Evolutionary conservation across 2,113 vertebrate species (phyloP), one percentile per base, ranked within the genome.

Genomic region (Fulica atra): DNA sequence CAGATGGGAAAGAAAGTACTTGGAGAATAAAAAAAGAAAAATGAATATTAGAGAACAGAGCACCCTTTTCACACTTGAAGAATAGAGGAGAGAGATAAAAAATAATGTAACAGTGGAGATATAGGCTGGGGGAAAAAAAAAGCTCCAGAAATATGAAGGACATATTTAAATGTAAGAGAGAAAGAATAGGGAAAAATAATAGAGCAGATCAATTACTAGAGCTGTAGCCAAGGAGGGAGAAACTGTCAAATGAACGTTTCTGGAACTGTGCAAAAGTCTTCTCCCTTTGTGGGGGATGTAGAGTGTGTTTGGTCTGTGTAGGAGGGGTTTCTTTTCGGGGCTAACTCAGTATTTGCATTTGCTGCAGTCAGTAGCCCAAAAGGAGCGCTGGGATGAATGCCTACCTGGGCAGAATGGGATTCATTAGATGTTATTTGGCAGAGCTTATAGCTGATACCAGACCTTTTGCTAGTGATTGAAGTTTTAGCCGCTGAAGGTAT

Each of bases 1-100:
- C 95, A 94, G 93, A 97, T 89, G 94, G 96, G 81, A 81, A 78
- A 97, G 93, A 92, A 95, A 95, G 95, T 82, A 78, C 87, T 93
- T 57, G 91, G 88, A 86, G 85, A 88, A 83, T 83, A 84, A 83
- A 91, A 96, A 89, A 94, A 94, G 91, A 93, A 96, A 93, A 94
- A 92, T 88, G 87, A 93, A 84, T 96, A 93, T 95, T 76, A 86
- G 91, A 95, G 95, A 68, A 87, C 31, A 77, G 82, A 89, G 56
- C 61, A 88, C 92, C 94, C 91, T 97, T 95, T 96, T 97, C 96
- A 97, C 97, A 97, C 94, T 95, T 94, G 95, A 95, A 97, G 90
- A 97, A 96, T 92, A 96, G 95, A 96, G 88, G n/a, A 93, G 59
- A 86, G 86, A 93, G 95, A 81, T 61, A 64, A 96, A 92, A 95